These are phyloP conservation scores for Crossaster papposus DNA, from an alignment of 53 echinoderm and acorn worm species.

Conservation along the genomic window DNA sequence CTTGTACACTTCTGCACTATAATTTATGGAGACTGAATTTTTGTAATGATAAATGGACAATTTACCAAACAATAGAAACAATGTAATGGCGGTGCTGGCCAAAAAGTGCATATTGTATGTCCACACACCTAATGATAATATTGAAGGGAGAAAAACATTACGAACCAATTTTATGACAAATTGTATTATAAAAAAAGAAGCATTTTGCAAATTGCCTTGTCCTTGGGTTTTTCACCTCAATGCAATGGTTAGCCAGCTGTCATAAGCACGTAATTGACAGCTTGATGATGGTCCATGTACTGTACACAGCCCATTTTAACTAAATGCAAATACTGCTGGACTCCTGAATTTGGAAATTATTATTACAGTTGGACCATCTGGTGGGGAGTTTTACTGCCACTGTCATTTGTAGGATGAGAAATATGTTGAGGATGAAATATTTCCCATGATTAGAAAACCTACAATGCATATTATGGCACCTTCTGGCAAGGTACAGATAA, in stretches of 20 bases:
- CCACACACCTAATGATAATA: too few species aligned
- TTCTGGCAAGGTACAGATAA: too few species aligned
- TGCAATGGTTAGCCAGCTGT: slow-evolving; percentile 18
- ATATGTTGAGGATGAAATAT: neutral
- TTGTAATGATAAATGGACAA: too few species aligned
- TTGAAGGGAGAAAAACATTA: neutral
- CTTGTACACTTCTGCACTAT: too few species aligned
- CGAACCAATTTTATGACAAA: slow-evolving; percentile 27
- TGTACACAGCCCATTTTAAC: neutral
- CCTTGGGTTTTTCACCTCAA: neutral
- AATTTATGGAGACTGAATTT: too few species aligned
- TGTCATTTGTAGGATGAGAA: neutral
- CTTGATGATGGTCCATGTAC: neutral
- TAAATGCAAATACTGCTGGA: neutral
- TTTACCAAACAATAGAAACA: too few species aligned
- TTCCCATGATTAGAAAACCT: neutral
- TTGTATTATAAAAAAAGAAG: neutral
- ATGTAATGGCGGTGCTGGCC: too few species aligned
- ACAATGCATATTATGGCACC: too few species aligned
- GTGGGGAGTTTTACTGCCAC: neutral
- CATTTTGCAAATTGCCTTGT: slow-evolving; percentile 20
- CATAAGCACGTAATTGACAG: slow-evolving; percentile 25
- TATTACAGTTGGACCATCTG: slow-evolving; percentile 27
- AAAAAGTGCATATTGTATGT: too few species aligned
- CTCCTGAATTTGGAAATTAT: neutral